Conservation (phyloP, 2,888 invertebrate genomes). For the Macrophya annulata region DNA sequence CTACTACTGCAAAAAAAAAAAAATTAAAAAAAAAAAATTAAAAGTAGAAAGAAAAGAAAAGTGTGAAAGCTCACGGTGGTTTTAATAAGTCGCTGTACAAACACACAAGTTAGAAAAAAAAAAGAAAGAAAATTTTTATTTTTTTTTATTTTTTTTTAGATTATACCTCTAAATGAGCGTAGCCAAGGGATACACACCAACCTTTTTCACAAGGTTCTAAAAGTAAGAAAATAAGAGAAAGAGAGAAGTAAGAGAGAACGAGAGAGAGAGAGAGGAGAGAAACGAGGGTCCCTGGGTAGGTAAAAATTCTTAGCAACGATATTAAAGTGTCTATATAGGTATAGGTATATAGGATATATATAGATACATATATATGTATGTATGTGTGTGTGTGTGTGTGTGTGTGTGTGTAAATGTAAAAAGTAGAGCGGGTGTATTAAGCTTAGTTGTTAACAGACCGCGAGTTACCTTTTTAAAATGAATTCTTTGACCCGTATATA, state of each 20-base stretch:
- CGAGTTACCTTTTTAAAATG: slow-evolving; percentile 6
- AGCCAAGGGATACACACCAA: not conserved
- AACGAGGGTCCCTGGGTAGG: not conserved
- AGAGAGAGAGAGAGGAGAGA: not conserved
- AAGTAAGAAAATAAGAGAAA: not conserved
- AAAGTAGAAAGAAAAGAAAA: not conserved
- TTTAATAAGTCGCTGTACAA: not conserved
- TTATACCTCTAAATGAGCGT: not conserved
- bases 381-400: too few relatives aligned
- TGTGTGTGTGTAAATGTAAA: too few relatives aligned
- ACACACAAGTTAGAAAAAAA: not conserved
- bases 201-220: not conserved
- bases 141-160: not conserved
- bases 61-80: not conserved
- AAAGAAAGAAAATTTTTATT: too few relatives aligned
- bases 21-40: too few relatives aligned
- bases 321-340: not conserved
- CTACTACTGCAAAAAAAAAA: too few relatives aligned
- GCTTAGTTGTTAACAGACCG: not conserved
- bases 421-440: not conserved
- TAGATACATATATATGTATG: too few relatives aligned
- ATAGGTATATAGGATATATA: too few relatives aligned
- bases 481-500: slow-evolving; percentile 39
- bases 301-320: not conserved
- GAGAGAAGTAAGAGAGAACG: not conserved